Conservation (phyloP, 2,888 invertebrate genomes). For the Plutella xylostella region DNA sequence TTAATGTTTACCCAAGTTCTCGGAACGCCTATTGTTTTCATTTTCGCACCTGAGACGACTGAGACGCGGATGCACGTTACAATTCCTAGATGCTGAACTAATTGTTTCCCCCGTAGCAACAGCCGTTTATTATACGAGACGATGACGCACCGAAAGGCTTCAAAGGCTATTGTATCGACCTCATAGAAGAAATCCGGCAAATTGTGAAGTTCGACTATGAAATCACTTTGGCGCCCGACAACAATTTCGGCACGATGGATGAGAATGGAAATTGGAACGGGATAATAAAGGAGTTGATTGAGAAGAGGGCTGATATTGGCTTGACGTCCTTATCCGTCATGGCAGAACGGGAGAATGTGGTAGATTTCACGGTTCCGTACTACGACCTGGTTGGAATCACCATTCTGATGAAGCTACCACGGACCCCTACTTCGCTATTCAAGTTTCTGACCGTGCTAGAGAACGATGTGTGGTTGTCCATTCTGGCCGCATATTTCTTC, state of each 20-base stretch:
- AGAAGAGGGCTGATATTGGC: conserved; percentile 93
- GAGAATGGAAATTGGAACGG: conserved; percentile 89
- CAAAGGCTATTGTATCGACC: conserved; percentile 94
- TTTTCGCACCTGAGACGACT: too few relatives aligned
- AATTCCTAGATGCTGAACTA: too few relatives aligned
- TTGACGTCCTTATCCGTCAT: conserved; percentile 95
- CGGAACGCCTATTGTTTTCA: too few relatives aligned
- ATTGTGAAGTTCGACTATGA: conserved; percentile 92
- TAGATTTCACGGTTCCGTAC: conserved; percentile 98
- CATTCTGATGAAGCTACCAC: conserved; percentile 93
- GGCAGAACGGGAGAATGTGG: conserved; percentile 96
- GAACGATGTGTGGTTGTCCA: conserved; percentile 96
- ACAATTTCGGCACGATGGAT: conserved; percentile 90
- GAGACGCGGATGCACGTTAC: too few relatives aligned
- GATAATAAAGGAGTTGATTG: conserved; percentile 82
- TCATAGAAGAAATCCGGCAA: conserved; percentile 87
- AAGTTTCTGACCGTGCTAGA: conserved; percentile 97
- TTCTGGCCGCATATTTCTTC: conserved; percentile 94
- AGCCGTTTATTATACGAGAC: conserved; percentile 84
- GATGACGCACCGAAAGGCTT: conserved; percentile 74
- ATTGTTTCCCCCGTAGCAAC: conserved; percentile 74
- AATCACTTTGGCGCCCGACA: conserved; percentile 83
- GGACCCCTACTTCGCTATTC: conserved; percentile 91
- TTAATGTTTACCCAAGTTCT: too few relatives aligned
- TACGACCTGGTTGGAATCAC: conserved; percentile 98